A percentile compares a stretch with the other conserved stretches of the same genome.
Evolutionary conservation across 2,797 vertebrate species (phyloP).

Genomic region (Sardinella longiceps): DNA sequence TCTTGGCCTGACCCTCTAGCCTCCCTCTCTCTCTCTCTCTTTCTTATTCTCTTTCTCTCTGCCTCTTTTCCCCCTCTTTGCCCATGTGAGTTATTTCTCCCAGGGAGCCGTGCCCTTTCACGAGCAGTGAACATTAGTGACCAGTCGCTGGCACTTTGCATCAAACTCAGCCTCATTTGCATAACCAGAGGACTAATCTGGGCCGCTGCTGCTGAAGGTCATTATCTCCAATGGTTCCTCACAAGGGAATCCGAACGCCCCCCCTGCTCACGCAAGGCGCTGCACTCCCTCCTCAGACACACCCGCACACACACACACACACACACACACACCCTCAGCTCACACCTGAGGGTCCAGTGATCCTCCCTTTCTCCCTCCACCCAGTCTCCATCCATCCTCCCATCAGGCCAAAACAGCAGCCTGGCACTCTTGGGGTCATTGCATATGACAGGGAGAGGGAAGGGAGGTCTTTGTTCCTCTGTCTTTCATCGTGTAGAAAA

Average conservation of each 20-base stretch:
- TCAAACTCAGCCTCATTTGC: slow-evolving; percentile 86
- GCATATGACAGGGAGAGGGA: slow-evolving; percentile 41
- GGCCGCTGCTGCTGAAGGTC: slow-evolving; percentile 62
- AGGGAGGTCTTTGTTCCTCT: neutral
- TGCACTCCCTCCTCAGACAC: neutral
- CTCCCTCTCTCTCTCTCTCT: slow-evolving; percentile 47
- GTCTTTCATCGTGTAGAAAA: no score
- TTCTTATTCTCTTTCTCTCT: slow-evolving; percentile 29
- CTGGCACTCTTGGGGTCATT: slow-evolving; percentile 52
- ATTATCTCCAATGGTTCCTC: slow-evolving; percentile 50
- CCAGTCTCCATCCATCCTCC: slow-evolving; percentile 25
- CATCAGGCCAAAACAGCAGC: neutral
- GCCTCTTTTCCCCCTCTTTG: slow-evolving; percentile 42
- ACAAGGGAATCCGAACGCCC: slow-evolving; percentile 23
- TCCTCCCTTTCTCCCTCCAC: slow-evolving; percentile 25
- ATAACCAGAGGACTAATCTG: slow-evolving; percentile 86
- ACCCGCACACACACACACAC: no score
- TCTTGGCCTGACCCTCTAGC: slow-evolving; percentile 34
- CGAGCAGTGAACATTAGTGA: slow-evolving; percentile 91
- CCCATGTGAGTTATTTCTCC: slow-evolving; percentile 89
- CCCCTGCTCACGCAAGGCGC: neutral
- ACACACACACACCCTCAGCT: slow-evolving; percentile 31
- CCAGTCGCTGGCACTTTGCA: slow-evolving; percentile 87
- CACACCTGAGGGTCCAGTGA: slow-evolving; percentile 35
- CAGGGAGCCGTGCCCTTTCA: slow-evolving; percentile 96